Percentiles rank a stretch among this genome's conserved stretches.
phyloP scores from a whole-genome alignment of 2,113 vertebrate genomes.

The Nematolebias whitei region DNA sequence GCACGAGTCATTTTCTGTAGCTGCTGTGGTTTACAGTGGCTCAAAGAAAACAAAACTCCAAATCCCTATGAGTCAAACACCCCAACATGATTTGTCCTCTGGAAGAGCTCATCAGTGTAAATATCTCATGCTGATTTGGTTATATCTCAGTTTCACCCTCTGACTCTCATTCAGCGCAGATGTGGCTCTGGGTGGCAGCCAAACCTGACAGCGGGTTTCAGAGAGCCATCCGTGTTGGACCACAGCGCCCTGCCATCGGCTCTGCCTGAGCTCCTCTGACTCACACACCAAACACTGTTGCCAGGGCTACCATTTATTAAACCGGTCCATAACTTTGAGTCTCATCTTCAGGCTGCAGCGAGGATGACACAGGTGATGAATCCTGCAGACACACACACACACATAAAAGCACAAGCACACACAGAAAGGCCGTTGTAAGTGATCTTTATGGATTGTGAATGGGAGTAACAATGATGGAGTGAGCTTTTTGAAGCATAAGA shows the following conservation, averaged over 20 bases:
- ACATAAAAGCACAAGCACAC: constrained; percentile 4
- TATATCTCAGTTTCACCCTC: constrained; percentile 14
- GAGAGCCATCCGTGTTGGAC: constrained; percentile 52
- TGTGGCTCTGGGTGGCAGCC: constrained; percentile 39
- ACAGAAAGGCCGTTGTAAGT: constrained; percentile 17
- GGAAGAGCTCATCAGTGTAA: constrained; percentile 4
- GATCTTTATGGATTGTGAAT: constrained; percentile 35
- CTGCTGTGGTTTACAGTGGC: constrained; percentile 36
- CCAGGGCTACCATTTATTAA: constrained; percentile 84
- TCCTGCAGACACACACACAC: not conserved
- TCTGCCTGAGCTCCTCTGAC: constrained; percentile 62
- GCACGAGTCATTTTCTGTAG: constrained; percentile 34
- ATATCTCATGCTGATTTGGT: constrained; percentile 35
- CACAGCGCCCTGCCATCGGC: constrained; percentile 42
- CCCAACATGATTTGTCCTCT: constrained; percentile 12
- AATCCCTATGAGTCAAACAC: constrained; percentile 17
- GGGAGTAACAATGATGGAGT: constrained; percentile 34
- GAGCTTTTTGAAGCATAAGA: constrained; percentile 41
- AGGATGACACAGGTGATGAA: constrained; percentile 28
- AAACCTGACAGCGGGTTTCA: constrained; percentile 32
- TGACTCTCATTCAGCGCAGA: constrained; percentile 25
- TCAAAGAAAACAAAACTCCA: constrained; percentile 41
- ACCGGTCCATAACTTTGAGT: constrained; percentile 79
- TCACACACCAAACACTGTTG: constrained; percentile 77
- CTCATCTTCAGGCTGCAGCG: constrained; percentile 47